These are phyloP conservation scores for Mesorhabditis sp. DNA, from an alignment of 2,888 invertebrate species.

Conservation along the genomic window DNA sequence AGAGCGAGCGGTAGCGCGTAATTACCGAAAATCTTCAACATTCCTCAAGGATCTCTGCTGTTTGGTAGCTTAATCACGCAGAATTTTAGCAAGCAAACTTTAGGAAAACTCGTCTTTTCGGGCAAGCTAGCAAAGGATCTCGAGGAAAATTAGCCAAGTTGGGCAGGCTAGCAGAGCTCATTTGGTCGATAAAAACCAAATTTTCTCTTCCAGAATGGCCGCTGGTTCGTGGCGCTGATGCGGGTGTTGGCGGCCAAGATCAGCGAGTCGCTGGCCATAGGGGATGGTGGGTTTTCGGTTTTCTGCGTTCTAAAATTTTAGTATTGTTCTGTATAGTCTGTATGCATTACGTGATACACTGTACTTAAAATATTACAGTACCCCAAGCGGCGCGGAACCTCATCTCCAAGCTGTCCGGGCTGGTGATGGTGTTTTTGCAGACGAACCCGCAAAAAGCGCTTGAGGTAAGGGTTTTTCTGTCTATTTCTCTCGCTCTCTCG, in stretches of 20 bases:
- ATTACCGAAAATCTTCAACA: too few relatives aligned
- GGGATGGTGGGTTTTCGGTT: conserved; percentile 7
- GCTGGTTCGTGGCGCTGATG: conserved; percentile 33
- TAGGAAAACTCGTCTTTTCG: too few relatives aligned
- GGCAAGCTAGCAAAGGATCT: too few relatives aligned
- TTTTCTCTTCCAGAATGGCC: conserved; percentile 17
- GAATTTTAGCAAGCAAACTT: too few relatives aligned
- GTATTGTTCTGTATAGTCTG: neutral
- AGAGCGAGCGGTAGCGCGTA: too few relatives aligned
- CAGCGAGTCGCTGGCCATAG: conserved; percentile 27
- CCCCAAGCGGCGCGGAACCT: conserved; percentile 20
- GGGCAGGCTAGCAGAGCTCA: too few relatives aligned
- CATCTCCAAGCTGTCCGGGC: conserved; percentile 36
- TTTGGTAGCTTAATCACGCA: too few relatives aligned
- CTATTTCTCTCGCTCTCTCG: too few relatives aligned
- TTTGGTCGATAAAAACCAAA: neutral
- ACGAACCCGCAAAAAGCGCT: conserved; percentile 39
- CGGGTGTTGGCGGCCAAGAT: conserved; percentile 41
- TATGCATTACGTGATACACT: neutral
- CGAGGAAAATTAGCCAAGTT: too few relatives aligned
- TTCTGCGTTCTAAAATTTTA: too few relatives aligned
- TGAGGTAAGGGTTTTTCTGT: conserved; percentile 20
- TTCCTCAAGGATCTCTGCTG: too few relatives aligned
- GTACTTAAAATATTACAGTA: conserved; percentile 8
- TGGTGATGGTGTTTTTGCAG: conserved; percentile 49